A percentile compares a stretch with the other conserved stretches of the same genome.
phyloP scores from a whole-genome alignment of 1,140 invertebrate genomes.

The Drosophila funebris region DNA sequence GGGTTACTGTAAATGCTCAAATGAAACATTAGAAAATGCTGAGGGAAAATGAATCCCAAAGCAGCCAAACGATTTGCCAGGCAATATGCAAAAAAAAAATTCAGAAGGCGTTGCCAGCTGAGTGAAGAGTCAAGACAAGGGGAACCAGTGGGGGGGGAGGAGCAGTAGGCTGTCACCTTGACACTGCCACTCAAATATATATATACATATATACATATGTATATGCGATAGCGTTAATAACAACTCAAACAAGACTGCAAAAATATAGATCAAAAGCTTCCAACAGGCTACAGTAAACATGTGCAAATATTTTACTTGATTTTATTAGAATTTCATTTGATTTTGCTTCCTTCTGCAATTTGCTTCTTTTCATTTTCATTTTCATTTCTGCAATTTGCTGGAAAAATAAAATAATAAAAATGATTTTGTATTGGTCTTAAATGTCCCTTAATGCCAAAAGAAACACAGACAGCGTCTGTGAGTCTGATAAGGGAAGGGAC shows the following conservation, averaged over 20 bases:
- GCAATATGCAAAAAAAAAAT: conserved; percentile 59
- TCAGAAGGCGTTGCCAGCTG: conserved; percentile 39
- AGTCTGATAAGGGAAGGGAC: background rate
- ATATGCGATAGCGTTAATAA: conserved; percentile 66
- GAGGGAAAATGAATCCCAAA: conserved; percentile 24
- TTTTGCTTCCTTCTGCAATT: background rate
- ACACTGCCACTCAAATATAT: conserved; percentile 22
- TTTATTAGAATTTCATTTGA: conserved; percentile 61
- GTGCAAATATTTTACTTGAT: conserved; percentile 79
- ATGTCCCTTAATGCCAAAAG: conserved; percentile 65
- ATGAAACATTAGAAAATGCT: conserved; percentile 55
- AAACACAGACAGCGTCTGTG: conserved; percentile 4
- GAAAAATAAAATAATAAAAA: conserved; percentile 38
- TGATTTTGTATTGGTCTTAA: conserved; percentile 63
- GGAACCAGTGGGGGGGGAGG: conserved; percentile 31
- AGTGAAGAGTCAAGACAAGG: background rate
- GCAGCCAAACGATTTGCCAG: conserved; percentile 50
- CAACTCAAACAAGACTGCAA: conserved; percentile 51
- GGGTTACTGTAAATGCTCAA: conserved; percentile 45
- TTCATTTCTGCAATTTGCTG: conserved; percentile 35
- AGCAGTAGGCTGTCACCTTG: conserved; percentile 73
- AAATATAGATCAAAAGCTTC: conserved; percentile 76
- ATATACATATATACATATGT: background rate
- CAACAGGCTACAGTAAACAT: conserved; percentile 62
- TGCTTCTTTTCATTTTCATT: background rate